A percentile compares a stretch with the other conserved stretches of the same genome.
phyloP scores from a whole-genome alignment of 64 coral and sea anemone species.

The Stichodactyla mertensii region DNA sequence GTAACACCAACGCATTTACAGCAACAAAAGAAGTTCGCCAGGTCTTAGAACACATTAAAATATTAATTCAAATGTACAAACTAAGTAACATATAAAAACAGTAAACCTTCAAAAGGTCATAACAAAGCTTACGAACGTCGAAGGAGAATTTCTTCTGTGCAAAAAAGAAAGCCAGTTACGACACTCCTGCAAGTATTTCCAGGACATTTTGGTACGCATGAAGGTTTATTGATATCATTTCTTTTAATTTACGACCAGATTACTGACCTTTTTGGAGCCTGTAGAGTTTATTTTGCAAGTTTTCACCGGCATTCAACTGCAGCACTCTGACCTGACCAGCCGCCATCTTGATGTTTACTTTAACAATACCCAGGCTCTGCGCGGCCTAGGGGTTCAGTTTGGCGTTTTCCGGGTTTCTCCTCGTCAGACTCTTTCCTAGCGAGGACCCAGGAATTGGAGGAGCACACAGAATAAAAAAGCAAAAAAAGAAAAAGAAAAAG shows the following conservation, averaged over 20 bases:
- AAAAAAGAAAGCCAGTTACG: neutral
- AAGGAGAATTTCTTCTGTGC: neutral
- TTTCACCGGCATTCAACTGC: slow-evolving; percentile 40
- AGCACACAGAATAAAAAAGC: neutral
- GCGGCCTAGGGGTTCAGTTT: neutral
- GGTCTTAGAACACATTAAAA: neutral
- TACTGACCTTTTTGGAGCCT: slow-evolving; percentile 52
- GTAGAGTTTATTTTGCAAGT: slow-evolving; percentile 52
- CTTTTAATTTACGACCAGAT: neutral
- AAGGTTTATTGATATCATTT: neutral
- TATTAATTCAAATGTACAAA: neutral
- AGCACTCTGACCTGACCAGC: slow-evolving; percentile 47
- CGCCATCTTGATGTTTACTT: slow-evolving; percentile 37
- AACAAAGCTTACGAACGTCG: neutral
- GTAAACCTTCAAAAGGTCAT: neutral
- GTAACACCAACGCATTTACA: neutral
- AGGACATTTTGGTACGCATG: neutral
- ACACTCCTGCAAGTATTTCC: neutral
- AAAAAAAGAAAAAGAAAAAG: neutral
- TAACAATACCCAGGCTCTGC: neutral
- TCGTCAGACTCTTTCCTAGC: neutral
- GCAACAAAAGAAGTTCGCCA: neutral
- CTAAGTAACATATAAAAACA: neutral
- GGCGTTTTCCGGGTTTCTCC: too few relatives aligned
- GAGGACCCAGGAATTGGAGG: neutral